A percentile compares a stretch with the other conserved stretches of the same genome.
Evolutionary conservation across 1,140 invertebrate genomes (phyloP).

Genomic region (Carcinoscorpius rotundicauda): DNA sequence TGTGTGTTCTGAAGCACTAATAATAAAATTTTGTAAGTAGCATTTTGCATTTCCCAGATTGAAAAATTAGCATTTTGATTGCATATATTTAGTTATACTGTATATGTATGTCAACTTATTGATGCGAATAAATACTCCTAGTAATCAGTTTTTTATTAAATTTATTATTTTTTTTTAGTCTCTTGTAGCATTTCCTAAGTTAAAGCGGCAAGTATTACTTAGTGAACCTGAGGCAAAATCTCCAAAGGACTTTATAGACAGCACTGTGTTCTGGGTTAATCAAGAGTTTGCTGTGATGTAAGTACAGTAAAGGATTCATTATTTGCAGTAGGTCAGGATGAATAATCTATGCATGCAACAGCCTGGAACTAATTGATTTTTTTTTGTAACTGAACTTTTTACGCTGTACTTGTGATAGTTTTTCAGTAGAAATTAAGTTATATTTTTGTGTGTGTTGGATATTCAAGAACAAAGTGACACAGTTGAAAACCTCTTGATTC

Average conservation of each 20-base stretch:
- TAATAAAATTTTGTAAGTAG: too few relatives aligned
- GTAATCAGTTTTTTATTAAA: too few relatives aligned
- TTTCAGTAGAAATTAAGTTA: too few relatives aligned
- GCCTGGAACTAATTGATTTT: not conserved
- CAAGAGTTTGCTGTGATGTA: constrained; percentile 82
- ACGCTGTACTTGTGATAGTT: constrained; percentile 2
- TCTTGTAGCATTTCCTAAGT: constrained; percentile 89
- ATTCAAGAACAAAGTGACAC: too few relatives aligned
- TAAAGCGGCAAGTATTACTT: constrained; percentile 78
- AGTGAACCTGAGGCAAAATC: constrained; percentile 64
- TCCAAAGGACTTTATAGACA: constrained; percentile 87
- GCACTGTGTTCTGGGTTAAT: constrained; percentile 91
- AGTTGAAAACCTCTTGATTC: too few relatives aligned
- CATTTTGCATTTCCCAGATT: too few relatives aligned
- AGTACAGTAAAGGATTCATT: constrained; percentile 28
- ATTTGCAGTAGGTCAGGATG: not conserved
- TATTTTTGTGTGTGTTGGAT: too few relatives aligned
- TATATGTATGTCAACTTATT: too few relatives aligned
- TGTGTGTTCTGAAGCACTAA: too few relatives aligned
- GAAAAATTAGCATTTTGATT: too few relatives aligned
- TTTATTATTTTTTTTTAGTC: constrained; percentile 41
- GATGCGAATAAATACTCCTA: too few relatives aligned
- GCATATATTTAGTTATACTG: too few relatives aligned
- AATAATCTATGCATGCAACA: not conserved
- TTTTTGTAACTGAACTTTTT: constrained; percentile 8